A percentile compares a stretch with the other conserved stretches of the same genome.
phyloP scores from a whole-genome alignment of 2,797 vertebrate species.

The Microtus obscurus region DNA sequence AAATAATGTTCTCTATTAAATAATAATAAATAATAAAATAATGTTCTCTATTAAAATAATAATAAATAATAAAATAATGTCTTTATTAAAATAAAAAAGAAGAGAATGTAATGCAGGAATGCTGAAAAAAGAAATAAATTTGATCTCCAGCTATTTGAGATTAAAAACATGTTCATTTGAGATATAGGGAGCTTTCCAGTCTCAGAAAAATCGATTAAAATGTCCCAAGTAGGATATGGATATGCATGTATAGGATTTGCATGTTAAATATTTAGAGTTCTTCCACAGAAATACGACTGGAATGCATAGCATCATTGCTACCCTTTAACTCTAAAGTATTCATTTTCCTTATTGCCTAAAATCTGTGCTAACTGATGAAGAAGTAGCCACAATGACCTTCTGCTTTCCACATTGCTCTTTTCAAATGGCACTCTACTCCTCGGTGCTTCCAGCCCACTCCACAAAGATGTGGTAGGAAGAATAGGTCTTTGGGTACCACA shows the following conservation, averaged over 20 bases:
- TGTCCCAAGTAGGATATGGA: background rate
- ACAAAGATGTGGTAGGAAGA: background rate
- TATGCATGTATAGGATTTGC: background rate
- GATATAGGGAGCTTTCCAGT: background rate
- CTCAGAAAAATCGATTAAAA: constrained; percentile 26
- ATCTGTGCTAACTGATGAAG: background rate
- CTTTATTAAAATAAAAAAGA: background rate
- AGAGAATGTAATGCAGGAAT: background rate
- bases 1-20: background rate
- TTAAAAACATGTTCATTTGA: background rate
- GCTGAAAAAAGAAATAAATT: constrained; percentile 1
- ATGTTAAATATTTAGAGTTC: constrained; percentile 47
- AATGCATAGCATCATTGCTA: background rate
- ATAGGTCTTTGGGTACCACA: background rate
- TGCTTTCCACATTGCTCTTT: background rate
- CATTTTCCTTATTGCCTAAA: background rate
- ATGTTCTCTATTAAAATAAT: background rate
- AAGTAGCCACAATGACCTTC: background rate
- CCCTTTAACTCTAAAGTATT: background rate
- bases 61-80: too few relatives aligned
- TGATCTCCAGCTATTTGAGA: constrained; percentile 29
- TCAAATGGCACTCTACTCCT: background rate
- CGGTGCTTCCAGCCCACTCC: background rate
- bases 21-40: background rate
- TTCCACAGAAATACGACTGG: background rate